phyloP scores from a whole-genome alignment of 2,797 vertebrate genomes.

The Protonibea diacanthus region DNA sequence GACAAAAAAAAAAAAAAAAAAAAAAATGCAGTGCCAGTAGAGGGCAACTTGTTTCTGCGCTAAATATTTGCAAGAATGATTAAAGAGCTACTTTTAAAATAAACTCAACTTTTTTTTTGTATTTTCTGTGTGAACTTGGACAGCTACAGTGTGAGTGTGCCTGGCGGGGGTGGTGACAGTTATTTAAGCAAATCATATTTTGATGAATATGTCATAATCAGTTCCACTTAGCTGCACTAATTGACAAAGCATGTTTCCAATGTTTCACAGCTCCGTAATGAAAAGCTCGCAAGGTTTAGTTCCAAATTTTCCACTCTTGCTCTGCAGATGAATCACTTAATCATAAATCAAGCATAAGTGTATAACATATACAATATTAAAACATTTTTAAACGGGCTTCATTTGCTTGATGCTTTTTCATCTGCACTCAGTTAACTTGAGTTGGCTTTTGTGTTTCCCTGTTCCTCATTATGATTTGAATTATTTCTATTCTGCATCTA shows the following conservation, averaged over 20 bases:
- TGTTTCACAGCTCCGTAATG: constrained; percentile 58
- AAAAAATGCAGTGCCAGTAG: not conserved
- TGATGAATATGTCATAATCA: constrained; percentile 72
- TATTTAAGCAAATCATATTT: constrained; percentile 62
- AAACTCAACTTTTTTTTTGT: constrained; percentile 1
- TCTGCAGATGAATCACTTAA: constrained; percentile 51
- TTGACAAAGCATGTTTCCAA: constrained; percentile 61
- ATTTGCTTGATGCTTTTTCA: constrained; percentile 40
- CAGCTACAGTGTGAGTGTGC: not conserved
- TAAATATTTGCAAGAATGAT: constrained; percentile 3
- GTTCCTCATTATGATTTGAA: constrained; percentile 58
- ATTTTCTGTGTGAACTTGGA: constrained; percentile 6
- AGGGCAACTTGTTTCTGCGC: not conserved
- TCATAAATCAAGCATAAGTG: constrained; percentile 48
- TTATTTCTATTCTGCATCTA: constrained; percentile 48
- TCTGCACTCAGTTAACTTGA: constrained; percentile 2
- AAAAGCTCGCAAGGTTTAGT: constrained; percentile 49
- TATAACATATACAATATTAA: constrained; percentile 33
- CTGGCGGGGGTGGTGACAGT: not conserved
- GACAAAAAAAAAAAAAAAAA: constrained; percentile 8
- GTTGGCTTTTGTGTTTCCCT: not conserved
- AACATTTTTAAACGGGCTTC: constrained; percentile 45
- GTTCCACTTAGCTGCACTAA: constrained; percentile 68
- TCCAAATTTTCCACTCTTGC: constrained; percentile 49
- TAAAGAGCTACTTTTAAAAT: not conserved